These are phyloP conservation scores for Piliocolobus tephrosceles DNA, from an alignment of 2,113 vertebrate species.

Conservation along the genomic window DNA sequence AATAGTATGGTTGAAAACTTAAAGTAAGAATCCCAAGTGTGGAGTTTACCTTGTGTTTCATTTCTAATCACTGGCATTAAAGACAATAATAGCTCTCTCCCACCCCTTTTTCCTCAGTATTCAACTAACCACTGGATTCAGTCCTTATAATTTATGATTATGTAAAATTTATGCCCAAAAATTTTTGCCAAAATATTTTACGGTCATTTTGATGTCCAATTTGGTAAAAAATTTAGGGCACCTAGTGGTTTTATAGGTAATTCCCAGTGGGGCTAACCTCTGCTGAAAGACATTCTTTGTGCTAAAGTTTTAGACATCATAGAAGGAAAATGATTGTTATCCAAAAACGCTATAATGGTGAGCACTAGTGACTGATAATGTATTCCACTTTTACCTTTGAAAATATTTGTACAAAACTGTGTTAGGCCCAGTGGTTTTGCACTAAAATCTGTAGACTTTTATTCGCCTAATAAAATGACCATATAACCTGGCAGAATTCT, in stretches of 20 bases:
- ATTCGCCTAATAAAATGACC: constrained; percentile 70
- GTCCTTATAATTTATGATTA: neutral
- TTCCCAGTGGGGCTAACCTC: neutral
- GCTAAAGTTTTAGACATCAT: neutral
- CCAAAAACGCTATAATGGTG: constrained; percentile 56
- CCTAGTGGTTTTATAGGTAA: neutral
- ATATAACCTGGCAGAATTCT: constrained; percentile 48
- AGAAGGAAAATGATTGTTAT: constrained; percentile 39
- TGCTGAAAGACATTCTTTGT: constrained; percentile 54
- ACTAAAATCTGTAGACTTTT: constrained; percentile 58
- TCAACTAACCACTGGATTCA: neutral
- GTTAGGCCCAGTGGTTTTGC: constrained; percentile 44
- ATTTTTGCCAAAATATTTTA: neutral
- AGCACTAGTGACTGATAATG: constrained; percentile 47
- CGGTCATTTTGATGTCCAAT: neutral
- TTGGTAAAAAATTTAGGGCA: neutral
- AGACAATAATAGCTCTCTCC: neutral
- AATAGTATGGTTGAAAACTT: neutral
- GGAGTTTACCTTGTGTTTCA: constrained; percentile 4
- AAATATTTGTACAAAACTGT: constrained; percentile 65
- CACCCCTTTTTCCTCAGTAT: neutral
- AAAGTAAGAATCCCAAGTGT: neutral
- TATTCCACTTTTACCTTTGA: constrained; percentile 67
- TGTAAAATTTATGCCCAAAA: neutral
- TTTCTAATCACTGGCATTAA: neutral